Conservation (phyloP, 2,888 invertebrate species). For the Himalopsyche anomala region DNA sequence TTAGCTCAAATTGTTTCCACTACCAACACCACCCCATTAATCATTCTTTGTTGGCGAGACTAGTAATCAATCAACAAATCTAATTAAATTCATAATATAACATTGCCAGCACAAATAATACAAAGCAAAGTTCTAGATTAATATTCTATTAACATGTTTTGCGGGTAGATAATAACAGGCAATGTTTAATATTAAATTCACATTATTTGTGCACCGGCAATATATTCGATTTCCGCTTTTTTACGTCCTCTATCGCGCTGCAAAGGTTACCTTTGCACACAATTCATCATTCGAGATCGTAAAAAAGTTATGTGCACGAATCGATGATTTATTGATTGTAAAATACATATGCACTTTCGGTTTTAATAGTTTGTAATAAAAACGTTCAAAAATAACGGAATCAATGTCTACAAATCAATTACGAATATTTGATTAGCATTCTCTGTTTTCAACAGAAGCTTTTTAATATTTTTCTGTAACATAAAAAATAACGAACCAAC, state of each 20-base stretch:
- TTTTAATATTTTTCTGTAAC: not conserved
- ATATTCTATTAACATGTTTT: conserved; percentile 33
- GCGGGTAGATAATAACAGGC: not conserved
- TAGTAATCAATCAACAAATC: not conserved
- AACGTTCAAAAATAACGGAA: not conserved
- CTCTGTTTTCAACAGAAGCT: not conserved
- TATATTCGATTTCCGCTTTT: conserved; percentile 38
- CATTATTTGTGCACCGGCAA: conserved; percentile 7
- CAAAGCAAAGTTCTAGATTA: conserved; percentile 3
- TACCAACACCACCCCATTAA: not conserved
- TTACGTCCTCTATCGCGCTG: conserved; percentile 16
- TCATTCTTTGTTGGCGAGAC: not conserved
- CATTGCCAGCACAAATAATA: conserved; percentile 22
- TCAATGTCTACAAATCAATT: conserved; percentile 9
- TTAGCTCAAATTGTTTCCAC: not conserved
- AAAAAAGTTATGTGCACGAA: conserved; percentile 24
- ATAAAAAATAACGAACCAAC: not conserved
- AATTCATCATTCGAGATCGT: conserved; percentile 13
- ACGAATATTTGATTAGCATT: not conserved
- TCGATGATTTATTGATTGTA: conserved; percentile 31
- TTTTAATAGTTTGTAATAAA: not conserved
- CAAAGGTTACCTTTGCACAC: conserved; percentile 27
- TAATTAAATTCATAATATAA: conserved; percentile 24
- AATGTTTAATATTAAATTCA: conserved; percentile 35
- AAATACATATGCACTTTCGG: conserved; percentile 15